Base-by-base conservation (phyloP, 2,888 invertebrate genomes). In the Meliscaeva auricollis region DNA sequence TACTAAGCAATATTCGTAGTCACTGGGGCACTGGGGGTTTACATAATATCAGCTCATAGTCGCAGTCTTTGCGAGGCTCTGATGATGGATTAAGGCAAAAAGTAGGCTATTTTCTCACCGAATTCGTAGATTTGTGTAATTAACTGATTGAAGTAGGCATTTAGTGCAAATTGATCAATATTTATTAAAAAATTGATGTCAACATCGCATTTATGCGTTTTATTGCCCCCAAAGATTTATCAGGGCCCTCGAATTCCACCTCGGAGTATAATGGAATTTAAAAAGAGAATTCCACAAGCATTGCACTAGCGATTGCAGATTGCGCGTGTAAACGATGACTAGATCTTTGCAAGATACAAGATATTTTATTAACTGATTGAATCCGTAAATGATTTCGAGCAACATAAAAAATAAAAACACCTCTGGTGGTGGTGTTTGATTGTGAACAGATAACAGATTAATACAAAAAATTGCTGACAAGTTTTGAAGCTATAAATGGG, bases 131-230 rank as follows among this genome's bases (percentile, higher is more conserved):
- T 52, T 56, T 77, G 30, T 68, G 32, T 69, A 69, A 83, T 82
- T 73, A 77, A 72, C 17, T 58, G 52, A 52, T 52, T 77, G 73
- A 73, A 68, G 52, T 60, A n/a, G 44, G 3, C 15, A 35, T 52
- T 58, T 35, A 22, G 38, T 26, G 30, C 22, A 44, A 73, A 77
- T 64, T 77, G 70, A 81, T 76, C 72, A 81, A 78, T 78, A 78
- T 77, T 82, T 54, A 82, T 78, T 30, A n/a, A 52, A 54, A 26
- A 60, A 60, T 74, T 1, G n/a, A 44, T 30, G 60, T 41, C 58
- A 52, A 50, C 32, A 50, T 32, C 9, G 32, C 17, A 3, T 11
- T 3, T 17, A 35, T 52, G 48, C 26, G 48, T 50, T 35, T 50
- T 3, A 30, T 50, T 66, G 48, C 9, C 13, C 32, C 35, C n/a